Base-by-base conservation (phyloP, 2,888 invertebrate genomes). In the Leptogaster cylindrica region DNA sequence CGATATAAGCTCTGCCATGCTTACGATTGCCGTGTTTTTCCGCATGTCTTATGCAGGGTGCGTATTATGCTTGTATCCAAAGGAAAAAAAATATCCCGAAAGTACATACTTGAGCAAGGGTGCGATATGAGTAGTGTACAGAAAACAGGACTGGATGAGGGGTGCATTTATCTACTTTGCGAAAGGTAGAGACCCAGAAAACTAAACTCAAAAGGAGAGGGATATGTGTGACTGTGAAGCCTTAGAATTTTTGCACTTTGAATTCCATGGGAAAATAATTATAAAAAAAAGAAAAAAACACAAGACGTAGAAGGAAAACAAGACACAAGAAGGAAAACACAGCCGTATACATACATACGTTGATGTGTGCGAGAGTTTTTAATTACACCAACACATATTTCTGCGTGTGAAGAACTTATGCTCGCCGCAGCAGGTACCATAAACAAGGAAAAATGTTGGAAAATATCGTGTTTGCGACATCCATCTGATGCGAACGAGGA, bases 311-410 rank as follows among this genome's bases (percentile, higher is more conserved):
- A 14, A 36, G 25, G 39, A 20, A 36, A 55, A 55, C 16, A 20
- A 20, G 39, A 33, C 8, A 55, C 3, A 12, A 55, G 39, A 39
- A 36, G 7, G 14, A 50, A 18, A 44, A 44, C 4, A 18, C 18
- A 5, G n/a, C 41, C 7, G 18, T 31, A 28, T 31, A 14, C 16
- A 51, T 16, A 28, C 18, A 33, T n/a, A n/a, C n/a, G n/a, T n/a
- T n/a, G n/a, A n/a, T n/a, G n/a, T n/a, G n/a, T n/a, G n/a, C n/a
- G 55, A 33, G 52, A 33, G 55, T 55, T 55, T 55, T 55, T 55
- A 55, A 55, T 55, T 55, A 55, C 55, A 55, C 55, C 39, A 55
- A 55, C 36, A 55, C 14, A 39, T 33, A 55, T 55, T n/a, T 23
- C 8, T 23, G 25, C 36, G 52, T 52, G 36, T 55, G 36, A 55